These are phyloP conservation scores for Scaptomyza graminum DNA, from an alignment of 1,140 invertebrate species.

Conservation along the genomic window DNA sequence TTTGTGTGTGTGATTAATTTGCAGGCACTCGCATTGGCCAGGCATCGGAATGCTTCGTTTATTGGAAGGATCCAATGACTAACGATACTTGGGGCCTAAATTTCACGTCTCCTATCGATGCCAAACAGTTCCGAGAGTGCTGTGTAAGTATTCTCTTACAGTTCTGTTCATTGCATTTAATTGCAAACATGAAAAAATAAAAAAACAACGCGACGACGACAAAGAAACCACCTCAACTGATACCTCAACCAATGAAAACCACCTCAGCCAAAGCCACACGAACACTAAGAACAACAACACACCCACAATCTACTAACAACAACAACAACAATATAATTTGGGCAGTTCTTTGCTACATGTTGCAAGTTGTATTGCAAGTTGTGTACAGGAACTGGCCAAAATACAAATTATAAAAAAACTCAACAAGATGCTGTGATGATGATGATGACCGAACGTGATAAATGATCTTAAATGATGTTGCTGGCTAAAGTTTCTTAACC, in stretches of 20 bases:
- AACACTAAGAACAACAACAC: conserved; percentile 35
- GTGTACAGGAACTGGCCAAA: conserved; percentile 1
- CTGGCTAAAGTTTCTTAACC: conserved; percentile 15
- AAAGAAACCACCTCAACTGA: conserved; percentile 61
- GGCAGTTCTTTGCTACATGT: conserved; percentile 21
- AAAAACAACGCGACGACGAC: conserved; percentile 44
- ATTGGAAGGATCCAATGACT: conserved; percentile 98
- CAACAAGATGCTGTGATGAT: conserved; percentile 41
- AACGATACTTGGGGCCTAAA: conserved; percentile 99
- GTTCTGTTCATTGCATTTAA: conserved; percentile 51
- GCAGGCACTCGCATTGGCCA: conserved; percentile 97
- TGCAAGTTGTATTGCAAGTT: background rate
- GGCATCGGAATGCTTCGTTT: conserved; percentile 98
- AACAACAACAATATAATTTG: conserved; percentile 30
- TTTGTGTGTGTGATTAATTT: conserved; percentile 39
- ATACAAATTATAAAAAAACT: conserved; percentile 11
- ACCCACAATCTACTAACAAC: conserved; percentile 15
- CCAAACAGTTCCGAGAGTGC: conserved; percentile 98
- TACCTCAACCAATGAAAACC: conserved; percentile 59
- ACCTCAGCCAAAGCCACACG: conserved; percentile 43
- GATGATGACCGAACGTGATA: conserved; percentile 46
- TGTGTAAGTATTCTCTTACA: conserved; percentile 92
- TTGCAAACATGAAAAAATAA: conserved; percentile 26
- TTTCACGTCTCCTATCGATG: conserved; percentile 98
- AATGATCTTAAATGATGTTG: conserved; percentile 38